Evolutionary conservation across 1,140 invertebrate genomes (phyloP).

Genomic region (Bombyx mori): DNA sequence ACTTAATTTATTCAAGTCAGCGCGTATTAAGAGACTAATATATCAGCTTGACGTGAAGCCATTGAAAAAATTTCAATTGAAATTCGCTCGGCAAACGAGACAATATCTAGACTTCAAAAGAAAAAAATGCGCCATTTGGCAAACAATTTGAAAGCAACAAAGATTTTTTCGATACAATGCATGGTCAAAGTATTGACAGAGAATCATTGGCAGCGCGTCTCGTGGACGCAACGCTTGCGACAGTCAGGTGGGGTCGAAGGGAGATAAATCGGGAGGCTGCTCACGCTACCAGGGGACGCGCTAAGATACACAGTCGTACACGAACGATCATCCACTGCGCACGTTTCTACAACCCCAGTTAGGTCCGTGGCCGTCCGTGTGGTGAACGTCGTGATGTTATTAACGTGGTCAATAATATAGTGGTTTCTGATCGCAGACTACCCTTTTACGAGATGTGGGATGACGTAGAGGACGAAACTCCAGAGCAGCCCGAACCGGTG

Average conservation of each 20-base stretch:
- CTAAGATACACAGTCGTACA: constrained; percentile 41
- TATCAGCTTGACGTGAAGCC: no score
- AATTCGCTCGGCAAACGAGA: constrained; percentile 10
- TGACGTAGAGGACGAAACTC: constrained; percentile 53
- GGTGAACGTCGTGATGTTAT: constrained; percentile 20
- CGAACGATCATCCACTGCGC: constrained; percentile 58
- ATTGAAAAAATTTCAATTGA: no score
- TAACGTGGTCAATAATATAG: constrained; percentile 26
- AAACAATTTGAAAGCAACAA: constrained; percentile 38
- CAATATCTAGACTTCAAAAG: constrained; percentile 29
- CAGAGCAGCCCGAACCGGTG: constrained; percentile 28
- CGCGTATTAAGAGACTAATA: no score
- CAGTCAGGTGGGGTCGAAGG: constrained; percentile 60
- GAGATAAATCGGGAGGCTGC: constrained; percentile 64
- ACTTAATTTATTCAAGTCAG: constrained; percentile 9
- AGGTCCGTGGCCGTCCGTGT: constrained; percentile 39
- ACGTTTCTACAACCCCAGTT: constrained; percentile 47
- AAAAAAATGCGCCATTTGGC: constrained; percentile 44
- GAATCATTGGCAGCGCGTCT: constrained; percentile 56
- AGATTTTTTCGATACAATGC: constrained; percentile 47
- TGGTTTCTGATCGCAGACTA: constrained; percentile 48
- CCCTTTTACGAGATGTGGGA: constrained; percentile 56
- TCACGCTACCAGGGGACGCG: constrained; percentile 29
- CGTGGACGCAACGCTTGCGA: constrained; percentile 38
- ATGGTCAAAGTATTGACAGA: constrained; percentile 63